These are phyloP conservation scores for Ryuthela nishihirai DNA, from an alignment of 2,888 invertebrate species.

Conservation along the genomic window DNA sequence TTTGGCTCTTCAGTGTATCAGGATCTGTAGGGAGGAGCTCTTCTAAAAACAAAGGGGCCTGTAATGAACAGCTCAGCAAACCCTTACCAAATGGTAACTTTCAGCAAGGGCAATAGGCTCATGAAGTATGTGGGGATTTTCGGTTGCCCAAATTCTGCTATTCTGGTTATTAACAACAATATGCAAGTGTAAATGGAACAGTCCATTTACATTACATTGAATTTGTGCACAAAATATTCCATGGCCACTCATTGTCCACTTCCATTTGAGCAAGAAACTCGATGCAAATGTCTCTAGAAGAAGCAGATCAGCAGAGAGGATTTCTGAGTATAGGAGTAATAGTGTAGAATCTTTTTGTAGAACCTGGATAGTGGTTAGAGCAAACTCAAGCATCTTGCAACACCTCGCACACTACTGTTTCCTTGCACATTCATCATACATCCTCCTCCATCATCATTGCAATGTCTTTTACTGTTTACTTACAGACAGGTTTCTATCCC, in stretches of 20 bases:
- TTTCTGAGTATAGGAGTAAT: not conserved
- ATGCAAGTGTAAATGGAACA: not conserved
- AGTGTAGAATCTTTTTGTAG: constrained; percentile 3
- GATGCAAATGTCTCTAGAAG: not conserved
- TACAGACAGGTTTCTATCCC: not conserved
- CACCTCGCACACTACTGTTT: not conserved
- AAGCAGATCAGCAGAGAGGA: constrained; percentile 1
- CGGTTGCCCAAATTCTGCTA: not conserved
- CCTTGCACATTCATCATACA: not conserved
- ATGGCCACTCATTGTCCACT: not conserved
- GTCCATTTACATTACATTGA: too few species aligned
- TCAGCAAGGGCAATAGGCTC: too few species aligned
- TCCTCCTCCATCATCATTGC: not conserved
- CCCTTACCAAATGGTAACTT: too few species aligned
- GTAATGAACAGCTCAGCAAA: too few species aligned
- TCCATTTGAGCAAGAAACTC: not conserved
- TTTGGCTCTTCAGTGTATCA: too few species aligned
- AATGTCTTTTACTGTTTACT: not conserved
- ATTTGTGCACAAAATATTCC: not conserved
- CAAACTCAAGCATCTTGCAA: not conserved
- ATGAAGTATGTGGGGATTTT: too few species aligned
- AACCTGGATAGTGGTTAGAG: not conserved
- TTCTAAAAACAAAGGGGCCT: too few species aligned
- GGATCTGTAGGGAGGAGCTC: too few species aligned
- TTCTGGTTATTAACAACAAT: constrained; percentile 1